Conservation (phyloP, 1,140 invertebrate species). For the Phocides pigmalion region DNA sequence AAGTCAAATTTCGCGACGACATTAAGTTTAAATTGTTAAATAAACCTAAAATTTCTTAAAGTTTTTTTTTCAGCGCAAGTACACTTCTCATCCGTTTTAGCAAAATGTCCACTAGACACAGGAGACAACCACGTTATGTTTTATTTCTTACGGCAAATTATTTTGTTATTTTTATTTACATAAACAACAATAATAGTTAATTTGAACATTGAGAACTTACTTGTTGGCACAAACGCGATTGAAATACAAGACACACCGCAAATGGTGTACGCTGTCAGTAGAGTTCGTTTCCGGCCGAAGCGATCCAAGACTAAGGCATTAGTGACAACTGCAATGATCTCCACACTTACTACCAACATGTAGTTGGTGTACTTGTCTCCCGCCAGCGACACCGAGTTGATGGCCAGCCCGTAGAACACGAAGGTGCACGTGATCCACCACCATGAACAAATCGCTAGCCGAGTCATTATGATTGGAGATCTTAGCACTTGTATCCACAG, state of each 20-base stretch:
- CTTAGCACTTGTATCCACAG: slow-evolving; percentile 67
- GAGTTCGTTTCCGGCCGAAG: slow-evolving; percentile 86
- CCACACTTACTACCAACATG: slow-evolving; percentile 87
- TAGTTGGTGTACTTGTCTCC: slow-evolving; percentile 90
- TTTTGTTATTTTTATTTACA: too few species aligned
- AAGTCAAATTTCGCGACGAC: too few species aligned
- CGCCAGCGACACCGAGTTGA: slow-evolving; percentile 90
- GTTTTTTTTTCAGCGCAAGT: too few species aligned
- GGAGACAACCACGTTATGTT: too few species aligned
- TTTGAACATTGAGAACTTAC: slow-evolving; percentile 64
- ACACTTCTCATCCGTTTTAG: too few species aligned
- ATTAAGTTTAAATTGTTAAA: too few species aligned
- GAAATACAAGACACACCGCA: slow-evolving; percentile 82
- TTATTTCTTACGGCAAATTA: too few species aligned
- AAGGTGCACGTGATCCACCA: slow-evolving; percentile 90
- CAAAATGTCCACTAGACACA: too few species aligned
- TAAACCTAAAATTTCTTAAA: too few species aligned
- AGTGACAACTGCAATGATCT: slow-evolving; percentile 88
- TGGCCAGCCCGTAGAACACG: slow-evolving; percentile 92
- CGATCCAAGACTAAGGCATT: slow-evolving; percentile 86
- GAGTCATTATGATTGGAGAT: slow-evolving; percentile 68
- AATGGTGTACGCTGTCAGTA: slow-evolving; percentile 85
- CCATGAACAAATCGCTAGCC: slow-evolving; percentile 73
- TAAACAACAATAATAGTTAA: neutral
- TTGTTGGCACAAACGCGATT: slow-evolving; percentile 69